Evolutionary conservation across 1,140 invertebrate genomes (phyloP), one percentile per base, ranked within the genome.

Genomic region (Stegodyphus dumicola): DNA sequence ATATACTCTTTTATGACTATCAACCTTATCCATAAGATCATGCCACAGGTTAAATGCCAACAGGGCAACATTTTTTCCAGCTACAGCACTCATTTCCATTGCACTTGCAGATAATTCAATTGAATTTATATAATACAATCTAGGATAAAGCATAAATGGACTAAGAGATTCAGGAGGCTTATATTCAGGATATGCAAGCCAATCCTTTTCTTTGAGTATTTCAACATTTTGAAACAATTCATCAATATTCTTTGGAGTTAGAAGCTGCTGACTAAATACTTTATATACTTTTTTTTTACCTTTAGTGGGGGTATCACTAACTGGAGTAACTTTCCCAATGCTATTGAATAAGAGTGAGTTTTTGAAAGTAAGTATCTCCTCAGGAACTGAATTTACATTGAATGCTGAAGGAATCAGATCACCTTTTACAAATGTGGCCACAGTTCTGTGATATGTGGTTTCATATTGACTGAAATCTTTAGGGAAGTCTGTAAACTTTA

Each of bases 51-150:
- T 80, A 76, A 88, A 90, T 0, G 92, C 92, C 66, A 94, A 89
- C 73, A 94, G 90, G 17, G 94, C 94, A 54, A 93, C 92, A 91
- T 95, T 95, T 89, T 92, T 92, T 2, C 91, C 94, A 70, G 91
- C 92, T 79, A 95, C 92, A 17, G 92, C 91, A 89, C 92, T 93
- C 93, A 94, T 95, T 91, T 95, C 94, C 92, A 95, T 94, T 0
- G 94, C 93, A 89, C 93, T 94, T 3, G 93, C 94, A 11, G 92
- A 92, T 92, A 92, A 92, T 90, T 95, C 94, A 77, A 95, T 93
- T 9, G 92, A 92, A 91, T 94, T 95, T 0, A 93, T 88, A 88
- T 94, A 92, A 90, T 93, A 94, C 49, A 95, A 81, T 9, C 90
- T 89, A 76, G 92, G 90, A 87, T 93, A 89, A 0, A 94, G 87